Conservation (phyloP, 2,797 vertebrate genomes). For the Chelidonichthys spinosus region DNA sequence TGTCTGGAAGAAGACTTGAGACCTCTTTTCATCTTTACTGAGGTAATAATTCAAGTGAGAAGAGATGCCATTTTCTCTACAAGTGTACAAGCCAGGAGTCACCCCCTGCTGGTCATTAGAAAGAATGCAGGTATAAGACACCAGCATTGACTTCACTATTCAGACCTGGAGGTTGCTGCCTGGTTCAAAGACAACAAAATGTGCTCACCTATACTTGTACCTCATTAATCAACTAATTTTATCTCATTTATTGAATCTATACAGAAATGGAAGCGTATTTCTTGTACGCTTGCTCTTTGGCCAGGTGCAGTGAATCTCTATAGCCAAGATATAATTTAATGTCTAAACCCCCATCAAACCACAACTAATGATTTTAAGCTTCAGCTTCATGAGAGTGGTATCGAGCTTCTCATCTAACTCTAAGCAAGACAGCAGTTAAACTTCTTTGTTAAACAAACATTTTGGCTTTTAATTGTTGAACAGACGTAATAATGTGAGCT, state of each 20-base stretch:
- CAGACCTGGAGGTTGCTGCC: too few species aligned
- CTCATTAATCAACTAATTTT: background rate
- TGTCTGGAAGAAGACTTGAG: too few species aligned
- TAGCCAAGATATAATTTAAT: too few species aligned
- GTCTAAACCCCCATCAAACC: background rate
- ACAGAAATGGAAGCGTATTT: background rate
- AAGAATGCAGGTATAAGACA: too few species aligned
- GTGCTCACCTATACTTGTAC: background rate
- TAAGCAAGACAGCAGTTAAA: background rate
- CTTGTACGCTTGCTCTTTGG: background rate
- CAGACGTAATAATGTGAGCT: background rate
- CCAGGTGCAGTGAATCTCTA: too few species aligned
- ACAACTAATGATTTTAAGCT: background rate
- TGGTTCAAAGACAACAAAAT: background rate
- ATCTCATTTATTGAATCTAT: background rate
- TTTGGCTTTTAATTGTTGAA: conserved; percentile 1
- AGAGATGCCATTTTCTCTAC: too few species aligned
- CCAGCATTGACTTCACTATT: too few species aligned
- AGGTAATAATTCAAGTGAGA: too few species aligned
- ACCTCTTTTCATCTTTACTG: too few species aligned
- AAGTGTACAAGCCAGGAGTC: too few species aligned
- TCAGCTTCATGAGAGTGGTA: background rate
- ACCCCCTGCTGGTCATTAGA: too few species aligned
- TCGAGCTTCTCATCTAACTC: background rate
- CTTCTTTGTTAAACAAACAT: background rate